Percentiles rank a stretch among this genome's conserved stretches.
Conservation (phyloP, 2,888 invertebrate genomes). For the Dastarcus helophoroides region DNA sequence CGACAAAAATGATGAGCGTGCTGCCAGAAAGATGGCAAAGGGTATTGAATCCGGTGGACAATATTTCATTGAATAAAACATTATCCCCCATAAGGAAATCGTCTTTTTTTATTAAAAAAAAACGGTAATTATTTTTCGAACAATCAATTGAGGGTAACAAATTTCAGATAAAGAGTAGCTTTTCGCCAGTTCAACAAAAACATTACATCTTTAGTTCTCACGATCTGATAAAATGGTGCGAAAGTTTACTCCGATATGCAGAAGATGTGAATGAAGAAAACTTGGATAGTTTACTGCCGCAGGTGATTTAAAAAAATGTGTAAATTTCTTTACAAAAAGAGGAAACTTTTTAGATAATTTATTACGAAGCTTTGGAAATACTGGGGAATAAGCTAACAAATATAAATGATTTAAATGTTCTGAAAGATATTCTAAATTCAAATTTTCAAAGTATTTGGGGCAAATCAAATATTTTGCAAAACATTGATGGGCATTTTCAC, state of each 20-base stretch:
- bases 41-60: too few species aligned
- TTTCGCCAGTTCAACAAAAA: constrained; percentile 42
- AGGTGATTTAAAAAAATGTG: constrained; percentile 17
- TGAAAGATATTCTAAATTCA: constrained; percentile 50
- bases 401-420: constrained; percentile 52
- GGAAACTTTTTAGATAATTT: constrained; percentile 45
- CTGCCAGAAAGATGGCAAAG: too few species aligned
- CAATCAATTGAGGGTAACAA: too few species aligned
- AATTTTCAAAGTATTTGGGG: constrained; percentile 35
- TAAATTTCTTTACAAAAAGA: constrained; percentile 5
- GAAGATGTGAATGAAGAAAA: constrained; percentile 24
- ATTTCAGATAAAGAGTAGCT: constrained; percentile 27
- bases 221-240: constrained; percentile 63
- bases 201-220: constrained; percentile 69
- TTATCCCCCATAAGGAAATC: too few species aligned
- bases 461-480: constrained; percentile 19
- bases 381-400: constrained; percentile 65
- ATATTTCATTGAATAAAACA: too few species aligned
- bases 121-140: too few species aligned
- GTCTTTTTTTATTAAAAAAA: too few species aligned
- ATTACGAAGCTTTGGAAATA: constrained; percentile 62
- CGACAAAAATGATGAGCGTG: too few species aligned
- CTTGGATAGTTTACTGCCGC: constrained; percentile 24
- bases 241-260: constrained; percentile 51
- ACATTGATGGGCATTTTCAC: constrained; percentile 21